Base-by-base conservation (phyloP, 2,888 invertebrate genomes). In the Meteorus colon region DNA sequence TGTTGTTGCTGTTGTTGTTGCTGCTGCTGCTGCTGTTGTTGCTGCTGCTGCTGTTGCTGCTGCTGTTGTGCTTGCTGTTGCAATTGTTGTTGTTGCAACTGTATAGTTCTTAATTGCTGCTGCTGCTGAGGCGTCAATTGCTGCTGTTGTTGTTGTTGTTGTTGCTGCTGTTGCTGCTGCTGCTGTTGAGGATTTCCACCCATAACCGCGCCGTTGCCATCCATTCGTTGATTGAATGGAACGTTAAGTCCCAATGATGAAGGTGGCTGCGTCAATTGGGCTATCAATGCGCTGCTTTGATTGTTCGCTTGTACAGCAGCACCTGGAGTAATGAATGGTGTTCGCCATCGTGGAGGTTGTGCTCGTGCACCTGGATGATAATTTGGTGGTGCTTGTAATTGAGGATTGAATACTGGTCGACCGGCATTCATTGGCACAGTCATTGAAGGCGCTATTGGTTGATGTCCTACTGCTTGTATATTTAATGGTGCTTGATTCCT, bases 261-360 rank as follows among this genome's bases (percentile, higher is more conserved):
- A 1, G 92, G 92, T 1, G 93, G 92, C 80, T 92, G 92, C 1
- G 92, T 91, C 14, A 93, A 85, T 82, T 93, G 92, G 0, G 92
- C 92, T 77, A 93, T 92, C 2, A 93, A 87, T 3, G 92, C 92
- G 81, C 91, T 92, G 76, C 91, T 90, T 82, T 91, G 91, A 0
- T 89, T 86, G 27, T 90, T 89, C 66, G 81, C 81, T n/a, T 85
- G 80, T 62, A 83, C 81, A 31, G 81, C 77, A 27, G 82, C 80
- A n/a, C 84, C 86, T 4, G 87, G 76, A 62, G 89, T 85, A 37
- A 87, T 89, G 4, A 87, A 86, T 16, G 85, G 84, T 70, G 88
- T 83, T 81, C 86, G 83, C 79, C 82, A 81, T 73, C 88, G 81
- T 4, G 86, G 83, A 73, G 85, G 88, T 4, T 84, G 76, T 2